phyloP scores from a whole-genome alignment of 2,888 invertebrate species.

The Cancer borealis region DNA sequence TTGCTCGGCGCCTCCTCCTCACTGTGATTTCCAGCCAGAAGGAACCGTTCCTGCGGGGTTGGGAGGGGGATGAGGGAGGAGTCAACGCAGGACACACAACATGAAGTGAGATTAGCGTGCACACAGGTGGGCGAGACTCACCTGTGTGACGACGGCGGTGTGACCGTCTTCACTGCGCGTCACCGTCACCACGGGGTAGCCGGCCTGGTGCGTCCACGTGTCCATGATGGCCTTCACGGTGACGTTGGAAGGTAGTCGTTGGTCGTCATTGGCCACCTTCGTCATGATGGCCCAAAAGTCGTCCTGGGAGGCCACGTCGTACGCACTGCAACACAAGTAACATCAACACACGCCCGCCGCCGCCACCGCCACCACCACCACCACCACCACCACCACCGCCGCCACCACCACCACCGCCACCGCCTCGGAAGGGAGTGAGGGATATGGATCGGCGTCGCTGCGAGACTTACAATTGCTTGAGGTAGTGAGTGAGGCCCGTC shows the following conservation, averaged over 20 bases:
- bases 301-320: conserved; percentile 87
- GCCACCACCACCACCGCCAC: background rate
- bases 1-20: conserved; percentile 41
- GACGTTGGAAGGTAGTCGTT: conserved; percentile 83
- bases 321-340: conserved; percentile 82
- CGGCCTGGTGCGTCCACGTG: conserved; percentile 90
- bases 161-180: conserved; percentile 84
- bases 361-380: too few species aligned
- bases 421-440: background rate
- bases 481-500: conserved; percentile 85
- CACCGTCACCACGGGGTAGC: conserved; percentile 88
- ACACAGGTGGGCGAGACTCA: conserved; percentile 78
- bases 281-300: conserved; percentile 90
- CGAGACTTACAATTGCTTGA: conserved; percentile 81
- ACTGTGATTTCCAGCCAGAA: conserved; percentile 81
- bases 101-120: background rate
- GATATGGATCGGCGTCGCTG: background rate
- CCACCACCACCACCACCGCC: too few species aligned
- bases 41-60: conserved; percentile 84
- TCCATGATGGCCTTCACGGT: conserved; percentile 88
- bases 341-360: background rate
- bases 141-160: conserved; percentile 85
- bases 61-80: background rate
- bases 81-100: too few species aligned
- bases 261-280: conserved; percentile 84